These are phyloP conservation scores for Yponomeuta sedellus DNA, from an alignment of 2,888 invertebrate genomes.

Conservation along the genomic window DNA sequence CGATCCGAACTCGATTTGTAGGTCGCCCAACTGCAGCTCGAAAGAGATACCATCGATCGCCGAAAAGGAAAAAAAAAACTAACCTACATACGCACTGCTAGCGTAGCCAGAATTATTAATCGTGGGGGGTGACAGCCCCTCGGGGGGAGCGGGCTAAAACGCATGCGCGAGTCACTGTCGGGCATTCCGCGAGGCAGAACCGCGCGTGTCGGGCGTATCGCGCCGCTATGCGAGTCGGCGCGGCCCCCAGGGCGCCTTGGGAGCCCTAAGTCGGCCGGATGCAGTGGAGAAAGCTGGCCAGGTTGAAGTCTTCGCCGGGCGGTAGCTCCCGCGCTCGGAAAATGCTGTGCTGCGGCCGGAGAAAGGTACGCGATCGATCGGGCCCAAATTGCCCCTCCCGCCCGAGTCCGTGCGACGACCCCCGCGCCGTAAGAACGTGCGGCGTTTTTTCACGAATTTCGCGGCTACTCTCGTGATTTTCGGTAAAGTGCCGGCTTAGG, in stretches of 20 bases:
- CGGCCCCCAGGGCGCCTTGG: conserved; percentile 59
- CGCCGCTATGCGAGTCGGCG: conserved; percentile 62
- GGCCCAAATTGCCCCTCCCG: conserved; percentile 72
- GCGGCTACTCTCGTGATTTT: background rate
- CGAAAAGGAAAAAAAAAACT: conserved; percentile 64
- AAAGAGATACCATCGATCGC: conserved; percentile 66
- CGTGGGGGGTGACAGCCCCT: conserved; percentile 40
- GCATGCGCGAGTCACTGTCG: conserved; percentile 32
- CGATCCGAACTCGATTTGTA: conserved; percentile 42
- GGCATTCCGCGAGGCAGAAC: conserved; percentile 70
- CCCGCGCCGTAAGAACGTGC: conserved; percentile 32
- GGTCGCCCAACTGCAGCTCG: conserved; percentile 61
- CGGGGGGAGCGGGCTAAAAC: conserved; percentile 23
- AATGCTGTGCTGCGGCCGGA: conserved; percentile 97
- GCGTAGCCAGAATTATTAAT: conserved; percentile 76
- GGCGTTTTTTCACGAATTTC: background rate
- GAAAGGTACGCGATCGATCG: conserved; percentile 85
- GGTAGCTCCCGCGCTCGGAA: conserved; percentile 84
- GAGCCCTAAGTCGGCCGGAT: conserved; percentile 81
- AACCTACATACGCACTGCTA: conserved; percentile 76
- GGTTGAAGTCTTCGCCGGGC: conserved; percentile 83
- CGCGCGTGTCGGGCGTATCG: conserved; percentile 70
- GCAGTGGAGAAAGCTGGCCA: conserved; percentile 91
- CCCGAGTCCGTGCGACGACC: conserved; percentile 61
- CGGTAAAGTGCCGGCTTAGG: background rate